Base-by-base conservation (phyloP, 2,888 invertebrate species). In the Orthosia incerta region DNA sequence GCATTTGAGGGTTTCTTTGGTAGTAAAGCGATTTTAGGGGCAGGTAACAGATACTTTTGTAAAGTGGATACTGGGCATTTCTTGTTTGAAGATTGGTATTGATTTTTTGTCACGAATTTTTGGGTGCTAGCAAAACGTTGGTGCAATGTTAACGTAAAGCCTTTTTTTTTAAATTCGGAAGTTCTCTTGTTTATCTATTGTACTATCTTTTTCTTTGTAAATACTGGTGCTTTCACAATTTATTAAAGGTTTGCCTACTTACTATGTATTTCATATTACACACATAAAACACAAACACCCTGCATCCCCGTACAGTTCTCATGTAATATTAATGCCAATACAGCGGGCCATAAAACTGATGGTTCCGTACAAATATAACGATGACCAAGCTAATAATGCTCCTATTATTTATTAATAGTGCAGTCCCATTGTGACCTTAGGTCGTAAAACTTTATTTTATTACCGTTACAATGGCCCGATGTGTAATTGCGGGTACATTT, bases 361-460 rank as follows among this genome's bases (percentile, higher is more conserved):
- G 83, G 74, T 69, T 68, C 71, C 71, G 68, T 79, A 81, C 85
- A 85, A 80, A 82, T 84, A 69, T 66, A 62, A 71, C 71, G 70
- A 68, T 74, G 78, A 71, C 72, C 63, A 62, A 61, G 71, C 76
- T 84, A 84, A 84, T 84, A 83, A 85, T 74, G 56, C 69, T 74
- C 46, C 50, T 82, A 77, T 85, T 87, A 87, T 87, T 85, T 87
- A 89, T 87, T 85, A 84, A 87, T 83, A 76, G 76, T 76, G 72
- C 71, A 73, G 79, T 80, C 74, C 81, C 84, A 86, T 87, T 87
- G 89, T 88, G 84, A 82, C 84, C 81, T 67, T 67, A 71, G 70
- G 71, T 83, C 82, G 82, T 89, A 89, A 87, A 87, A 87, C 80
- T 82, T 86, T 81, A 79, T 88, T 86, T 89, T 88, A 89, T 88